These are phyloP conservation scores for Drosophila limbata DNA, from an alignment of 2,888 invertebrate genomes.

Conservation along the genomic window DNA sequence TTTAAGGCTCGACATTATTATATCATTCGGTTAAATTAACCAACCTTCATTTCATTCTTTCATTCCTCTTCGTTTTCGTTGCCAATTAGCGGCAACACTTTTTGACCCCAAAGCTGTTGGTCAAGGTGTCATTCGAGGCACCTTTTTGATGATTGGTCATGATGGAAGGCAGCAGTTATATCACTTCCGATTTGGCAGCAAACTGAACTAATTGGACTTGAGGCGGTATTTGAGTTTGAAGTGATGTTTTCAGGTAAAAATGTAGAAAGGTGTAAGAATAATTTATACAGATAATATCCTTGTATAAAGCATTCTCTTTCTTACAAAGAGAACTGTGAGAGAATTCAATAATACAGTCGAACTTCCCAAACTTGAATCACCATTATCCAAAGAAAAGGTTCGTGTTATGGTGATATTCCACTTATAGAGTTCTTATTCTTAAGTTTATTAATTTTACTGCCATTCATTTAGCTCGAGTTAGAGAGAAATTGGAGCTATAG, in stretches of 20 bases:
- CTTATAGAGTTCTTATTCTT: too few relatives aligned
- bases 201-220: background rate
- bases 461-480: too few relatives aligned
- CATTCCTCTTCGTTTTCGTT: slow-evolving; percentile 13
- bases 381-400: too few relatives aligned
- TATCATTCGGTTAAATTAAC: slow-evolving; percentile 75
- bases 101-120: slow-evolving; percentile 21
- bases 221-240: background rate
- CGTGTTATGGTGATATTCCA: too few relatives aligned
- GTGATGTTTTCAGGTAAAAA: background rate
- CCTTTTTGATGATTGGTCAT: slow-evolving; percentile 74
- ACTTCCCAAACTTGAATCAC: too few relatives aligned
- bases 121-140: slow-evolving; percentile 72
- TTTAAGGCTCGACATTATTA: slow-evolving; percentile 26
- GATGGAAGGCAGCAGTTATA: slow-evolving; percentile 41
- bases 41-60: slow-evolving; percentile 51
- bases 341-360: background rate
- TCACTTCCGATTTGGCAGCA: slow-evolving; percentile 19
- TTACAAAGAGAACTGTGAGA: background rate
- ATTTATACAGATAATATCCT: background rate
- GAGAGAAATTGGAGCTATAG: too few relatives aligned
- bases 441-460: too few relatives aligned
- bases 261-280: background rate
- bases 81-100: slow-evolving; percentile 64
- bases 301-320: background rate